These are phyloP conservation scores for Lepidiolamprologus cunningtoni DNA, from an alignment of 2,113 vertebrate genomes.

Conservation along the genomic window DNA sequence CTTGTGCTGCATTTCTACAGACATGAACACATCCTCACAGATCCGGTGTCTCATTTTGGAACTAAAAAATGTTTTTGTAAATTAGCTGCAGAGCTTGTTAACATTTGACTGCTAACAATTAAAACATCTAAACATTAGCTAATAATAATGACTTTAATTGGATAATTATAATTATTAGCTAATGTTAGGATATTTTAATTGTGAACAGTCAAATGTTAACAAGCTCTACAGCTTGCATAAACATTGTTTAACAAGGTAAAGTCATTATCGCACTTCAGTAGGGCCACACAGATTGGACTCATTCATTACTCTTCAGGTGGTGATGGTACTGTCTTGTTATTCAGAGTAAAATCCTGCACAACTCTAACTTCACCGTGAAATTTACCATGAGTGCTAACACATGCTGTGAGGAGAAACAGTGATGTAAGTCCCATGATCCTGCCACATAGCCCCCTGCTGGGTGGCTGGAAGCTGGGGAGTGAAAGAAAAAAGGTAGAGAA, in stretches of 20 bases:
- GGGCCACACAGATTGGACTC: background rate
- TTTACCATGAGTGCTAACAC: background rate
- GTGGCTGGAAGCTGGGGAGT: background rate
- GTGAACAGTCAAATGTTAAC: background rate
- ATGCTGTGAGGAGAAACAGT: background rate
- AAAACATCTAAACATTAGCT: background rate
- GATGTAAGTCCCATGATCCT: background rate
- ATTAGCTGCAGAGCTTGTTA: background rate
- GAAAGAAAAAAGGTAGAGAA: background rate
- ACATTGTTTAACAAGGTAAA: background rate
- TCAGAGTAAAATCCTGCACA: background rate
- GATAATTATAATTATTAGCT: background rate
- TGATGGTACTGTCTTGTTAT: background rate
- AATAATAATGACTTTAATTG: background rate
- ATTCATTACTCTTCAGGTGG: background rate
- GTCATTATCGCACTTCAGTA: background rate
- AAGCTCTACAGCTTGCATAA: background rate
- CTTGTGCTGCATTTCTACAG: background rate
- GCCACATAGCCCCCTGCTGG: background rate
- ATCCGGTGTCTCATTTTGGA: background rate
- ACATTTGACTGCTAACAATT: background rate
- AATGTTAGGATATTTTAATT: background rate
- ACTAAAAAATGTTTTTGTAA: background rate
- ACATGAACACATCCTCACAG: background rate
- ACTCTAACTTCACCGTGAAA: background rate